Conservation (phyloP, 2,888 invertebrate genomes). For the Drosophila merina region DNA sequence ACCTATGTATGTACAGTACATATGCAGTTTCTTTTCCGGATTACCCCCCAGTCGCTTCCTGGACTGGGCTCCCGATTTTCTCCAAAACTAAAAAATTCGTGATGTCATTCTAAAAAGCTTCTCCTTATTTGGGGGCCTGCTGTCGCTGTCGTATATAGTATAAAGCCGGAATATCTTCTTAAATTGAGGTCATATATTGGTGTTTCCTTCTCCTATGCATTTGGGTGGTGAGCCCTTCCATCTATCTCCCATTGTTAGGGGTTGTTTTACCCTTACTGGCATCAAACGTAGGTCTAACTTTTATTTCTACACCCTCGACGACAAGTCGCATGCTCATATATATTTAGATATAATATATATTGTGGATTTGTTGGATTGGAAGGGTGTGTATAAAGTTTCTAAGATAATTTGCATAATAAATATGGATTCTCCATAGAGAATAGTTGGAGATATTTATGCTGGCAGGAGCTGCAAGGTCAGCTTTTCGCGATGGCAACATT, state of each 20-base stretch:
- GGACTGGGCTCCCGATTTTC: not conserved
- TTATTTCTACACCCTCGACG: not conserved
- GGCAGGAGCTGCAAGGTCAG: conserved; percentile 4
- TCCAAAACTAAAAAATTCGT: not conserved
- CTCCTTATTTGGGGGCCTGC: not conserved
- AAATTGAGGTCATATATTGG: conserved; percentile 3
- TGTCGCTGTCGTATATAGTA: not conserved
- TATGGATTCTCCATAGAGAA: not conserved
- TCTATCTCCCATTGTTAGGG: not conserved
- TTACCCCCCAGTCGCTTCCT: not conserved
- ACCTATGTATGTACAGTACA: not conserved
- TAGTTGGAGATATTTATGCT: too few relatives aligned
- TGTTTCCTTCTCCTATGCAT: not conserved
- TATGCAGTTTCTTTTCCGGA: not conserved
- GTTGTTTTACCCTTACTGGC: conserved; percentile 4
- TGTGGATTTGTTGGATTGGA: not conserved
- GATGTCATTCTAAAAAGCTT: not conserved
- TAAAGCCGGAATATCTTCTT: not conserved
- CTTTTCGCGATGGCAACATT: not conserved
- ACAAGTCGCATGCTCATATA: not conserved
- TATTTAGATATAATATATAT: not conserved
- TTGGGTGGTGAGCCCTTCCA: not conserved
- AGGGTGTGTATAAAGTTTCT: not conserved
- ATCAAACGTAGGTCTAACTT: not conserved
- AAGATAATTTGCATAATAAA: not conserved